Evolutionary conservation across 2,113 vertebrate genomes (phyloP).

Genomic region (Stigmatopora argus): DNA sequence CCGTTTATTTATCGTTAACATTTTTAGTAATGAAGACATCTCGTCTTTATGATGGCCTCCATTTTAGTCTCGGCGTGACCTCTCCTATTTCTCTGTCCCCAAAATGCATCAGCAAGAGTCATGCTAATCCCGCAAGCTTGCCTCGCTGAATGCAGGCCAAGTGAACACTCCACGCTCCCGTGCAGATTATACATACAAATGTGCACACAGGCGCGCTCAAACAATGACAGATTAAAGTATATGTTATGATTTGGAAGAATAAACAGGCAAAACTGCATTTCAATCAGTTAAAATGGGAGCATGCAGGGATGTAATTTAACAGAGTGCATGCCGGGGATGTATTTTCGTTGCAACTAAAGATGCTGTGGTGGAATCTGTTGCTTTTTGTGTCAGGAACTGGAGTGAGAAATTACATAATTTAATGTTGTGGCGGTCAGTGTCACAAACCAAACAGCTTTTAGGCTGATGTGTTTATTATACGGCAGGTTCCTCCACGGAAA

Average conservation of each 20-base stretch:
- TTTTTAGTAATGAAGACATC: too few relatives aligned
- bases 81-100: conserved; percentile 23
- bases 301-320: conserved; percentile 5
- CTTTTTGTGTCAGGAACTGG: background rate
- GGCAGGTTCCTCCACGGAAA: conserved; percentile 21
- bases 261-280: conserved; percentile 2
- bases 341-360: conserved; percentile 2
- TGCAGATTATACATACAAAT: conserved; percentile 50
- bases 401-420: background rate
- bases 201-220: conserved; percentile 25
- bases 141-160: conserved; percentile 54
- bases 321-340: conserved; percentile 11
- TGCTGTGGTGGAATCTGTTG: background rate
- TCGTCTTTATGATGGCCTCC: background rate
- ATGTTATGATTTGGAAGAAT: conserved; percentile 1
- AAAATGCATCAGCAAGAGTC: conserved; percentile 42
- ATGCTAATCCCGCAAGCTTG: conserved; percentile 64
- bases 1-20: too few relatives aligned
- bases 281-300: conserved; percentile 12
- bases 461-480: background rate
- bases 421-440: background rate
- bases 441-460: background rate
- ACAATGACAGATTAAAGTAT: conserved; percentile 38
- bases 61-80: conserved; percentile 8
- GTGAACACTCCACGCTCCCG: conserved; percentile 43